Evolutionary conservation across 1,140 invertebrate species (phyloP).

Genomic region (Aricia agestis): DNA sequence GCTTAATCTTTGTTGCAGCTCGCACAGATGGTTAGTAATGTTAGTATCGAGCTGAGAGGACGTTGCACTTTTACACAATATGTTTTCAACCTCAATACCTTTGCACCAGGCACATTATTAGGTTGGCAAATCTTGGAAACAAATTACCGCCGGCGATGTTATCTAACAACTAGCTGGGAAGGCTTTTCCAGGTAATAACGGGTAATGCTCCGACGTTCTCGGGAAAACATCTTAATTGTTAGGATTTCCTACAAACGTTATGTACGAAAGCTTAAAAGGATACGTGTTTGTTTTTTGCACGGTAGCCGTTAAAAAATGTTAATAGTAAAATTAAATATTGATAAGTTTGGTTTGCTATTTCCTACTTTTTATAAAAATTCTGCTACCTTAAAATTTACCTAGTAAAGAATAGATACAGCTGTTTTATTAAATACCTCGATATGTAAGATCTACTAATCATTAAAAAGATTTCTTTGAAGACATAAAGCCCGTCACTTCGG

Average conservation of each 20-base stretch:
- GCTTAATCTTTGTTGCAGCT: neutral
- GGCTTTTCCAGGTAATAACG: constrained; percentile 4
- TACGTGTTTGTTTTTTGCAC: neutral
- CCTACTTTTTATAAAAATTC: no score
- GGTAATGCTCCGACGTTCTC: neutral
- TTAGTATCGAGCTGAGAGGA: neutral
- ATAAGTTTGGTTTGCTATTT: no score
- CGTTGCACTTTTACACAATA: constrained; percentile 10
- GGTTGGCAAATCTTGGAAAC: constrained; percentile 14
- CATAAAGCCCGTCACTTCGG: neutral
- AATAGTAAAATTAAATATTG: neutral
- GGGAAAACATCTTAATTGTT: neutral
- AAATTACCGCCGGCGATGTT: constrained; percentile 9
- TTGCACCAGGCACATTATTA: constrained; percentile 7
- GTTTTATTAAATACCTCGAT: no score
- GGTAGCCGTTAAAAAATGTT: no score
- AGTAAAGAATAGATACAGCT: no score
- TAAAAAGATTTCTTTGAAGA: neutral
- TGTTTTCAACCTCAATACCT: neutral
- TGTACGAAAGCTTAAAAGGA: neutral
- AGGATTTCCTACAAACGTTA: neutral
- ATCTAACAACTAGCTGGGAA: neutral
- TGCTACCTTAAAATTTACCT: no score
- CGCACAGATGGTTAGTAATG: neutral
- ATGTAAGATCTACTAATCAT: neutral